Percentiles rank a stretch among this genome's conserved stretches.
phyloP scores from a whole-genome alignment of 2,888 invertebrate species.

The Therioaphis trifolii region DNA sequence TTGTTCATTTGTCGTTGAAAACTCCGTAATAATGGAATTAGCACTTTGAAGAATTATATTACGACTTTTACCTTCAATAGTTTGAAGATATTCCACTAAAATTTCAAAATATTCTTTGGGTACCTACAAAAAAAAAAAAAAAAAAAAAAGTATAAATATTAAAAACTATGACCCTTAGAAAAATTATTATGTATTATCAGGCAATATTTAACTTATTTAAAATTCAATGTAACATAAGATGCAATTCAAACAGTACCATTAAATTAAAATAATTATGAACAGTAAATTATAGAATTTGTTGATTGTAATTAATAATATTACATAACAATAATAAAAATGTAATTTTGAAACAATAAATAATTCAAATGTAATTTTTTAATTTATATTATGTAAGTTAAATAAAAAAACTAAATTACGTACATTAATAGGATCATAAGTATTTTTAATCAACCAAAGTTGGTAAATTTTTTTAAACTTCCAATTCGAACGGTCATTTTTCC shows the following conservation, averaged over 20 bases:
- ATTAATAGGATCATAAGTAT: conserved; percentile 75
- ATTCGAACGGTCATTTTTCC: conserved; percentile 77
- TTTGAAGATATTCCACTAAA: conserved; percentile 61
- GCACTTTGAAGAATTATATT: conserved; percentile 39
- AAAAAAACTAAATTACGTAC: conserved; percentile 69
- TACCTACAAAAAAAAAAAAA: conserved; percentile 44
- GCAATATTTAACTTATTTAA: no score
- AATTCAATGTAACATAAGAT: no score
- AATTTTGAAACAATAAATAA: no score
- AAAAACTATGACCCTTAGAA: not conserved
- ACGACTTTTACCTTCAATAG: conserved; percentile 54
- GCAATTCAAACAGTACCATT: no score
- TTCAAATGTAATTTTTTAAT: no score
- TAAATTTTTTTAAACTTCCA: conserved; percentile 86
- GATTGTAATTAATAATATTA: no score
- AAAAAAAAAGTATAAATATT: no score
- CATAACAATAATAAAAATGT: no score
- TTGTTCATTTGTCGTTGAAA: conserved; percentile 24
- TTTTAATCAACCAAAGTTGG: conserved; percentile 81
- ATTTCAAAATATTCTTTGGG: conserved; percentile 45
- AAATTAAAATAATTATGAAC: no score
- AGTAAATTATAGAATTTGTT: no score
- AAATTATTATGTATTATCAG: no score
- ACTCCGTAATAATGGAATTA: conserved; percentile 40
- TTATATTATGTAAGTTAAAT: no score